phyloP scores from a whole-genome alignment of 2,113 vertebrate species.

The Archocentrus centrarchus region DNA sequence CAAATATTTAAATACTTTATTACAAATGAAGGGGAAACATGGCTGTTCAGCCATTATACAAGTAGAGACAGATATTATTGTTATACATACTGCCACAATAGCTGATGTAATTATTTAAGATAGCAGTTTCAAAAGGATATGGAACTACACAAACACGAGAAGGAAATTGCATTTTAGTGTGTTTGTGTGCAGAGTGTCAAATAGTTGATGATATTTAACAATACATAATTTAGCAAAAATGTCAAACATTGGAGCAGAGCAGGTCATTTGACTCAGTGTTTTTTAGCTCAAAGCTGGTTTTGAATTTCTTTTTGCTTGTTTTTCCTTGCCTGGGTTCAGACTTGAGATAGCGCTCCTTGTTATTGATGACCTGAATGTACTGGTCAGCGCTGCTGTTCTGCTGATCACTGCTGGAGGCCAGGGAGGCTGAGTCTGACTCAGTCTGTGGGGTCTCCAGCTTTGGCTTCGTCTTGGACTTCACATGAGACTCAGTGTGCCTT shows the following conservation, averaged over 20 bases:
- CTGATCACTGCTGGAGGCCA: conserved; percentile 91
- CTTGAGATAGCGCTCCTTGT: conserved; percentile 83
- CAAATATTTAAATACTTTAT: not conserved
- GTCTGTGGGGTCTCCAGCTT: conserved; percentile 83
- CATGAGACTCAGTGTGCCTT: conserved; percentile 68
- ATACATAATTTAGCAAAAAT: not conserved
- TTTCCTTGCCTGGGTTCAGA: conserved; percentile 75
- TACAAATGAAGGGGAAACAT: not conserved
- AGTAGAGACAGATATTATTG: not conserved
- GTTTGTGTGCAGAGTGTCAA: not conserved
- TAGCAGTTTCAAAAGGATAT: not conserved
- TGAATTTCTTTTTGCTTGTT: conserved; percentile 80
- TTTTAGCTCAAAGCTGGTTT: conserved; percentile 70
- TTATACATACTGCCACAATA: not conserved
- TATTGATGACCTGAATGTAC: conserved; percentile 89
- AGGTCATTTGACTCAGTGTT: conserved; percentile 80
- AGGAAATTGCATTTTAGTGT: conserved; percentile 7
- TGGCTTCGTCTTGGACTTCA: conserved; percentile 81
- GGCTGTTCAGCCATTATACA: not conserved
- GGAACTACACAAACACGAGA: conserved; percentile 2
- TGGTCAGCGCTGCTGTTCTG: conserved; percentile 90
- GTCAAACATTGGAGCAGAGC: conserved; percentile 88
- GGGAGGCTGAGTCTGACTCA: conserved; percentile 89
- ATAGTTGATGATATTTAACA: not conserved
- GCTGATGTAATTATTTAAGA: not conserved